Base-by-base conservation (phyloP, 2,113 vertebrate genomes). In the Vidua macroura region DNA sequence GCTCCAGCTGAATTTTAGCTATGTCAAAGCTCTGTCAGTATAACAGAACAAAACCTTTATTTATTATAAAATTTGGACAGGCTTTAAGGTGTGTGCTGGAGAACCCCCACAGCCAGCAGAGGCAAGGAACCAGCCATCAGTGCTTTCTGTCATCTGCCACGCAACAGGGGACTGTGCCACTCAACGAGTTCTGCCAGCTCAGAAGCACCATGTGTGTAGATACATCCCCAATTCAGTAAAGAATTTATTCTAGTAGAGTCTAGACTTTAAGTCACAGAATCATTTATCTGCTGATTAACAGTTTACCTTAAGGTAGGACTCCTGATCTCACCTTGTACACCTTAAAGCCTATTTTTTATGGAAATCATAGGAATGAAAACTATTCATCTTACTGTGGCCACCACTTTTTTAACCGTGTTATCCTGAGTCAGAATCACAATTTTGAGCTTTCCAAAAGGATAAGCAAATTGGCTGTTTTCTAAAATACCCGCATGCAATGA, bases 31-130 rank as follows among this genome's bases (percentile, higher is more conserved):
- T 76, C 85, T 74, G 59, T 66, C 58, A 66, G 58, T 46, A 4
- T 7, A 31, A 89, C 24, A 89, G 95, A 94, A 95, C 60, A 91
- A 83, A 92, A 59, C 49, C 41, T 72, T 62, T 78, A 27, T 64
- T 91, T 62, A 91, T 74, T 59, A 43, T 39, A 82, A 79, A 60
- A 79, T 66, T 76, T 85, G 74, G 81, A 44, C 41, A 62, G 44
- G 31, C 62, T 87, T 86, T 64, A 73, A 64, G 70, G 49, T 69
- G 41, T 0, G 0, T 76, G 90, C 75, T 94, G 82, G 62, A 91
- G 67, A 86, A 35, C 13, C 17, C 24, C 60, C 51, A 9, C 60
- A 78, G 88, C 60, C 69, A 66, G 63, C 55, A 79, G 73, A 88
- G n/a, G 37, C 58, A 64, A 83, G 70, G 76, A 95, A 86, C 15